These are phyloP conservation scores for Psittacus erithacus DNA, from an alignment of 2,113 vertebrate genomes.

Conservation along the genomic window DNA sequence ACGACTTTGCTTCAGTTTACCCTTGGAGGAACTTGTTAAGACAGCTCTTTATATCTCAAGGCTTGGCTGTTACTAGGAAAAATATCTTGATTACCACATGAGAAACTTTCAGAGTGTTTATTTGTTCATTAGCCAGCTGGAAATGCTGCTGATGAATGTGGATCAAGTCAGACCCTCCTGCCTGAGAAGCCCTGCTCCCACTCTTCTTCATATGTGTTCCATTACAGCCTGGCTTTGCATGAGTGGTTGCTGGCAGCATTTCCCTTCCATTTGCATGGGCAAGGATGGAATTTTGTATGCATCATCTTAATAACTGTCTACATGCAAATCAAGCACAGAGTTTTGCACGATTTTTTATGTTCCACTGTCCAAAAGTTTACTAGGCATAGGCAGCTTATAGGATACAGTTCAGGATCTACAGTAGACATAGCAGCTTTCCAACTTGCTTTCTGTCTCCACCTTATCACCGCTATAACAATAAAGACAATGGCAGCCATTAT, in stretches of 20 bases:
- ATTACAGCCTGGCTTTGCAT: not conserved
- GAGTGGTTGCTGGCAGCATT: accelerated
- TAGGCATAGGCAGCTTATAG: accelerated
- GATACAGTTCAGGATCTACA: not conserved
- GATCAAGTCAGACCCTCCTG: not conserved
- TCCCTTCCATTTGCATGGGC: not conserved
- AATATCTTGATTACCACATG: not conserved
- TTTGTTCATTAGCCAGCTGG: not conserved
- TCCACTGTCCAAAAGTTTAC: not conserved
- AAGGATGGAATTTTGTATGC: not conserved
- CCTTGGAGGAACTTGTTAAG: not conserved
- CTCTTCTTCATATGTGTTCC: not conserved
- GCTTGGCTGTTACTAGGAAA: not conserved
- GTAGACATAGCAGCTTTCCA: not conserved
- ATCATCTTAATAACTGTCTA: not conserved
- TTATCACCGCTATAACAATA: not conserved
- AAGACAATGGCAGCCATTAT: not conserved
- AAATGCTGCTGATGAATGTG: not conserved
- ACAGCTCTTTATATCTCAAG: not conserved
- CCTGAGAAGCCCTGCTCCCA: not conserved
- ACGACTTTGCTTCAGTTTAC: not conserved
- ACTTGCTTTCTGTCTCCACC: not conserved
- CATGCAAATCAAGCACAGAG: not conserved
- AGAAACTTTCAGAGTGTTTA: not conserved
- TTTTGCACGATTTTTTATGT: not conserved